Evolutionary conservation across 2,888 invertebrate genomes (phyloP), one percentile per base, ranked within the genome.

Genomic region (Odontocolon sp.): DNA sequence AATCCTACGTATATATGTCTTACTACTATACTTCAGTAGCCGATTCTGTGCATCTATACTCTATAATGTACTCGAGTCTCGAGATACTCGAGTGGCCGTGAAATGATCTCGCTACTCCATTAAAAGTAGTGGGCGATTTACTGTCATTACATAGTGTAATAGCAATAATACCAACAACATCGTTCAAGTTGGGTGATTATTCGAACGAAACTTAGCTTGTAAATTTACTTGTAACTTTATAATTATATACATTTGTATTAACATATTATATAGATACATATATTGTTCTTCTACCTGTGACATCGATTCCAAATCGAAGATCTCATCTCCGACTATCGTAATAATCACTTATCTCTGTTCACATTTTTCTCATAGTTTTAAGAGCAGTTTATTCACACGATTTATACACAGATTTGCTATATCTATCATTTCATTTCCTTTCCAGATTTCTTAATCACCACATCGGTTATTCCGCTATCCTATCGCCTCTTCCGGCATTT

Each of bases 401-500:
- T 36, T 36, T 36, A 8, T n/a, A 36, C n/a, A n/a, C 47, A 11
- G 36, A 11, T 64, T 9, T 36, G 28, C 33, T 36, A n/a, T n/a
- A n/a, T n/a, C n/a, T n/a, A 50, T 23, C 61, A 40, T 42, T 63
- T 56, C 11, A 56, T 47, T 63, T 68, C 67, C 63, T 68, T 31
- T 23, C 45, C 36, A 63, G 45, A 47, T 61, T 68, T 63, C 45
- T 68, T 47, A 63, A 68, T 68, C 73, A 40, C 36, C 33, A 45
- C 61, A 61, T 68, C 54, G 54, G 40, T 2, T 36, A 28, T 56
- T 31, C 33, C 38, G 38, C 56, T 54, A 38, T 38, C 50, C 45
- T 63, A 68, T 63, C 63, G 47, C 31, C 23, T 18, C 57, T 68
- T 74, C 68, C 74, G 74, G 68, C 56, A 50, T 68, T 74, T 64